Base-by-base conservation (phyloP, 2,113 vertebrate species). In the Columbina picui region DNA sequence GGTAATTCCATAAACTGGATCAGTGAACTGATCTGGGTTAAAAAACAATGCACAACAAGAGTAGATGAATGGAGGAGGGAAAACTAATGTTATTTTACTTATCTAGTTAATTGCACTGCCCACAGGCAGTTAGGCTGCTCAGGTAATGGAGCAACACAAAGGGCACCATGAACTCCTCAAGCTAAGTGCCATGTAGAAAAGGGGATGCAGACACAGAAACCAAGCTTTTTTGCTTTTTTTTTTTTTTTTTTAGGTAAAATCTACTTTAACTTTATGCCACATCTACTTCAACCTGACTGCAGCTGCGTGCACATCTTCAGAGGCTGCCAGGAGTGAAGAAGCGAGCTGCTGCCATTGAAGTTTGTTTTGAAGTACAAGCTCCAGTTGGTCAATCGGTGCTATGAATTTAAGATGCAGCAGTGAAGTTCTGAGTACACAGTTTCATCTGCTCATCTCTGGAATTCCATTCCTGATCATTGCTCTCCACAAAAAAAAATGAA, bases 381-480 rank as follows among this genome's bases (percentile, higher is more conserved):
- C 56, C 39, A 43, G 52, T 26, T 85, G 52, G 64, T 64, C 52
- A 55, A 78, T n/a, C 6, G 1, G 60, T 59, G 52, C 61, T 45
- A 68, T 5, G 29, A 87, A 60, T 75, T 84, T 68, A 56, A 76
- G 70, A 64, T 45, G 27, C 45, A 76, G 49, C 39, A 56, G 14
- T 39, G 43, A 93, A 84, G 29, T 63, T 87, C 7, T 70, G 55
- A 15, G 49, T 47, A 84, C 34, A 26, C 34, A 26, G 50, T 69
- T 65, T 89, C 57, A 79, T 43, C 56, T 75, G 56, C 77, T 75
- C 20, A 52, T 38, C 77, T 64, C 61, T 39, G 32, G 49, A 87
- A 84, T 22, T 55, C 81, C 0, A 0, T 34, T 84, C 19, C 39
- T 1, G 2, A 70, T 43, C 43, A 50, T 5, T 85, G 49, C 2